These are phyloP conservation scores for Azemiops feae DNA, from an alignment of 2,113 vertebrate genomes.

Conservation along the genomic window DNA sequence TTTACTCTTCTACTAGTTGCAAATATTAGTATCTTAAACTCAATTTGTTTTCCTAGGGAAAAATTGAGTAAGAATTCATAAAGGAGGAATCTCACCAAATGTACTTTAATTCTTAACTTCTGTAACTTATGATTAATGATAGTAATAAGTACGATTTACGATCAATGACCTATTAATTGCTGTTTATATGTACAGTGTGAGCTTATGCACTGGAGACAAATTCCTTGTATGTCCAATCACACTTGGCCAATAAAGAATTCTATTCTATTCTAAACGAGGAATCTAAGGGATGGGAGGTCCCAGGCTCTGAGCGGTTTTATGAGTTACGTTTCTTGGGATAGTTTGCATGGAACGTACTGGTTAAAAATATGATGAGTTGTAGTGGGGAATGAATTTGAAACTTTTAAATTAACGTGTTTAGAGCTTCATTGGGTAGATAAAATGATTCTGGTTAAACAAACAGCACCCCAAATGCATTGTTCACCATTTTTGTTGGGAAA, in stretches of 20 bases:
- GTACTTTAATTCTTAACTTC: no score
- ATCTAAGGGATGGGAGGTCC: background rate
- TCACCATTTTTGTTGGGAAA: background rate
- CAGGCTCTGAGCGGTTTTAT: no score
- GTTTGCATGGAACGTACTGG: background rate
- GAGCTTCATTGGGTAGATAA: background rate
- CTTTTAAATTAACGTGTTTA: background rate
- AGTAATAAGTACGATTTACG: no score
- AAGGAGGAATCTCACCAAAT: background rate
- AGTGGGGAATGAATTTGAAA: background rate
- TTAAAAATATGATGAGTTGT: background rate
- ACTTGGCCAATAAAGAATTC: no score
- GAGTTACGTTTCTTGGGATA: background rate
- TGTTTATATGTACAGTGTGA: no score
- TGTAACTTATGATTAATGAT: no score
- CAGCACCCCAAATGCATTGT: background rate
- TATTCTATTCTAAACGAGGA: no score
- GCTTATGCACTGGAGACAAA: no score
- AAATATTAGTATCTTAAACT: background rate
- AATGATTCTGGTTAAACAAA: background rate
- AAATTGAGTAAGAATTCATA: background rate
- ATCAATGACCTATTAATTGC: no score
- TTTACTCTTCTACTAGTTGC: background rate
- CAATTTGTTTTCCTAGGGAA: background rate
- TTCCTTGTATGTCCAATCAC: no score